These are phyloP conservation scores for Megaleporinus macrocephalus DNA, from an alignment of 2,113 vertebrate genomes.

Conservation along the genomic window DNA sequence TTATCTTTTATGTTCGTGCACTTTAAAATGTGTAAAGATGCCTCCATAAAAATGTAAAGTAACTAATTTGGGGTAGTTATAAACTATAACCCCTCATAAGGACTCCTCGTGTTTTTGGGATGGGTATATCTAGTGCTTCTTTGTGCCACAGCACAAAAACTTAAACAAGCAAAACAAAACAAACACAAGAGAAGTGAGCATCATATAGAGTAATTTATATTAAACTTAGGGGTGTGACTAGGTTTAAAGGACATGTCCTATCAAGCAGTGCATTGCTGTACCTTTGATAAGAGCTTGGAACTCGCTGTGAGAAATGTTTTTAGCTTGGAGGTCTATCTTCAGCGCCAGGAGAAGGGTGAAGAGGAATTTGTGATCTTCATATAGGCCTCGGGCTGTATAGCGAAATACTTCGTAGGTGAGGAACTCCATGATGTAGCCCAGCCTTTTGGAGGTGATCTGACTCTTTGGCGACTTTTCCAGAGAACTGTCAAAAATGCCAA, in stretches of 20 bases:
- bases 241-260: not conserved
- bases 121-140: no score
- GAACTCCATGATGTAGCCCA: conserved; percentile 77
- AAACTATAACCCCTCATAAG: no score
- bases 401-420: conserved; percentile 82
- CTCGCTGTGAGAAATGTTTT: conserved; percentile 80
- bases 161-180: no score
- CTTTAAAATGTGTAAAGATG: no score
- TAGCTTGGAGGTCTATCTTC: conserved; percentile 83
- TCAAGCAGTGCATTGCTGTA: conserved; percentile 45
- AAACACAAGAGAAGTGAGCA: no score
- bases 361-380: conserved; percentile 84
- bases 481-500: conserved; percentile 83
- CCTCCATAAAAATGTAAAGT: no score
- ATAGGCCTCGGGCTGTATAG: conserved; percentile 82
- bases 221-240: not conserved
- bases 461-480: conserved; percentile 78
- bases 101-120: no score
- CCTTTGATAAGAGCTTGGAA: conserved; percentile 87
- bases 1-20: no score
- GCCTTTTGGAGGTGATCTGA: conserved; percentile 81
- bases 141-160: no score
- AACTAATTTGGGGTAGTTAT: no score
- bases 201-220: no score
- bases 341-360: conserved; percentile 83